Evolutionary conservation across 2,113 vertebrate genomes (phyloP).

Genomic region (Oxyruncus cristatus): DNA sequence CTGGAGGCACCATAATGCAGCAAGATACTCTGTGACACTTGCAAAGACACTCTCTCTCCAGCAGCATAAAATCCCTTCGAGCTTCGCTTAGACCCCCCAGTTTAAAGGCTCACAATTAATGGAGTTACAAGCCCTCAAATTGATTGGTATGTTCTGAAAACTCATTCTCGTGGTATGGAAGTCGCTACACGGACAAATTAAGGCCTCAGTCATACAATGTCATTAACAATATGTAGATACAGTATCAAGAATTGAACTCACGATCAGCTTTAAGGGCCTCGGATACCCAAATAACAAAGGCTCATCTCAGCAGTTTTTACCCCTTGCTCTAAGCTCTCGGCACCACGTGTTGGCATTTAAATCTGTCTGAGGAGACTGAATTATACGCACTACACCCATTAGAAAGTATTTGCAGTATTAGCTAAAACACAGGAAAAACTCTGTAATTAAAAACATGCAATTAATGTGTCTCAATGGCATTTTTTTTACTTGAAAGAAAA

Average conservation of each 20-base stretch:
- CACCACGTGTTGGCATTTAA: neutral
- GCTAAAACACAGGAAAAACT: neutral
- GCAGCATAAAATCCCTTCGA: neutral
- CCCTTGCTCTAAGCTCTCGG: neutral
- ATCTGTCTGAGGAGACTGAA: neutral
- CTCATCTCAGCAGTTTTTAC: neutral
- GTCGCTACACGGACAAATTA: neutral
- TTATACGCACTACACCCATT: neutral
- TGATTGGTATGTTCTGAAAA: neutral
- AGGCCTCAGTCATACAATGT: neutral
- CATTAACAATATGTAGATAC: neutral
- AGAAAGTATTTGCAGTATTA: neutral
- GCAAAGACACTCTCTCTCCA: neutral
- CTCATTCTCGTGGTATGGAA: neutral
- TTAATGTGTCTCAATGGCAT: neutral
- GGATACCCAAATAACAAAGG: neutral
- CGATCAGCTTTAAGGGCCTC: neutral
- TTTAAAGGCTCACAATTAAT: neutral
- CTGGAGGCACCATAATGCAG: neutral
- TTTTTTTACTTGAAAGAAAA: neutral
- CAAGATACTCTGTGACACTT: rapidly evolving
- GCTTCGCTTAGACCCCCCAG: neutral
- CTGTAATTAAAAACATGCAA: neutral
- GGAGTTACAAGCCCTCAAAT: neutral
- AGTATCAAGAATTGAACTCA: neutral